Evolutionary conservation across 2,888 invertebrate genomes (phyloP).

Genomic region (Stenodema calcarata): DNA sequence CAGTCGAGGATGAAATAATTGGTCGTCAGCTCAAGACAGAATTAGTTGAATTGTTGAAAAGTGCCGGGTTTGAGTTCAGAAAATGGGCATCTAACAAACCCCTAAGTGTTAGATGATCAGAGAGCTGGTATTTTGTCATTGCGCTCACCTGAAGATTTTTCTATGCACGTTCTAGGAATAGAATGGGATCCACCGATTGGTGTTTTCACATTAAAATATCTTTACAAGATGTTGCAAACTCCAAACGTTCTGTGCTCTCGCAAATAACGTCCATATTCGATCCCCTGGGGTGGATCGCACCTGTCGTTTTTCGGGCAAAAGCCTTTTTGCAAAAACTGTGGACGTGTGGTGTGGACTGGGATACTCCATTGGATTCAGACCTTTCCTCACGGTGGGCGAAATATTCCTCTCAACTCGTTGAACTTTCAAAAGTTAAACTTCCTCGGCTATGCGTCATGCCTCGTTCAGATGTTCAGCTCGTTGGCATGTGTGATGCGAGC

Average conservation of each 20-base stretch:
- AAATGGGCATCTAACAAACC: not conserved
- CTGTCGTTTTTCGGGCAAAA: not conserved
- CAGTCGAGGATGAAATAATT: not conserved
- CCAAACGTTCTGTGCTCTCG: too few relatives aligned
- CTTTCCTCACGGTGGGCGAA: slow-evolving; percentile 29
- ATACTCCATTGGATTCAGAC: not conserved
- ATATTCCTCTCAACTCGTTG: not conserved
- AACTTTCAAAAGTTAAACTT: not conserved
- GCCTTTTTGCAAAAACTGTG: not conserved
- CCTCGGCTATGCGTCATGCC: not conserved
- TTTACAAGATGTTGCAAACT: too few relatives aligned
- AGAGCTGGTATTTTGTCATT: not conserved
- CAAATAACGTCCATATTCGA: too few relatives aligned
- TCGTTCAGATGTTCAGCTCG: not conserved
- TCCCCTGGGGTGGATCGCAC: not conserved
- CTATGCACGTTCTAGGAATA: not conserved
- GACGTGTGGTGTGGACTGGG: not conserved
- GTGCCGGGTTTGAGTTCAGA: not conserved
- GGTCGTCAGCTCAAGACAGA: not conserved
- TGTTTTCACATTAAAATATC: not conserved
- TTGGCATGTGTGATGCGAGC: not conserved
- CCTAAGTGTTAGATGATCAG: not conserved
- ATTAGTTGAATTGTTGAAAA: not conserved
- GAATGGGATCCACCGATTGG: not conserved
- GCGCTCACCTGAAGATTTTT: not conserved